Evolutionary conservation across 2,113 vertebrate species (phyloP).

Genomic region (Tamias sibiricus): DNA sequence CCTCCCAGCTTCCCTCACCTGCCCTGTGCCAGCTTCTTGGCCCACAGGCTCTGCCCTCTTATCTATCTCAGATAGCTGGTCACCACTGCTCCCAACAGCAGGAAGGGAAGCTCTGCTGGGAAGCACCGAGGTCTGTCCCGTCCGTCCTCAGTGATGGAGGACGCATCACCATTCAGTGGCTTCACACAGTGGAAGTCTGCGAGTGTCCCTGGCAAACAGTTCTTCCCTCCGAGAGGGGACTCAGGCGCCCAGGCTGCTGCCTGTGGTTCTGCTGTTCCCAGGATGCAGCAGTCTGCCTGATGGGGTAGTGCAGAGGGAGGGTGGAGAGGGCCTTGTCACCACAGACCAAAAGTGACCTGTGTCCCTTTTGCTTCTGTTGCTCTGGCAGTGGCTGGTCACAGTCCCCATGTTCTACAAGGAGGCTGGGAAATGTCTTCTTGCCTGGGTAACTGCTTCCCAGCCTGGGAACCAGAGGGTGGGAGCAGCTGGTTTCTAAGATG

Average conservation of each 20-base stretch:
- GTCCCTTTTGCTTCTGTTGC: not conserved
- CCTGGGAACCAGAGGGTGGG: not conserved
- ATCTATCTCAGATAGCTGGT: not conserved
- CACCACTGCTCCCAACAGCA: not conserved
- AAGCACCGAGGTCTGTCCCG: not conserved
- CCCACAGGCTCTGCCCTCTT: not conserved
- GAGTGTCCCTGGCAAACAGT: not conserved
- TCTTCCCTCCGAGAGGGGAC: not conserved
- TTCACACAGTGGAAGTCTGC: not conserved
- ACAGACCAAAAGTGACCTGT: too few relatives aligned
- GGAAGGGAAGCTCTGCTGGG: not conserved
- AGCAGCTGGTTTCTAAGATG: not conserved
- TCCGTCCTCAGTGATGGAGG: accelerated
- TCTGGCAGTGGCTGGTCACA: not conserved
- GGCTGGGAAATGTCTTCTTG: not conserved
- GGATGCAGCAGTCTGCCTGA: not conserved
- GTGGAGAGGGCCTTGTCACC: not conserved
- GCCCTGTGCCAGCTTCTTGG: too few relatives aligned
- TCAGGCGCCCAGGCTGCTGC: not conserved
- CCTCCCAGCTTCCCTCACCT: not conserved
- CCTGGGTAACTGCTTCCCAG: not conserved
- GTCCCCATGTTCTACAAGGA: not conserved
- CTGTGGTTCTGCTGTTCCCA: too few relatives aligned
- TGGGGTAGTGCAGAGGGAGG: not conserved
- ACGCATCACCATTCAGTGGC: not conserved